A percentile compares a stretch with the other conserved stretches of the same genome.
phyloP scores from a whole-genome alignment of 2,113 vertebrate species.

The Tachysurus vachellii region DNA sequence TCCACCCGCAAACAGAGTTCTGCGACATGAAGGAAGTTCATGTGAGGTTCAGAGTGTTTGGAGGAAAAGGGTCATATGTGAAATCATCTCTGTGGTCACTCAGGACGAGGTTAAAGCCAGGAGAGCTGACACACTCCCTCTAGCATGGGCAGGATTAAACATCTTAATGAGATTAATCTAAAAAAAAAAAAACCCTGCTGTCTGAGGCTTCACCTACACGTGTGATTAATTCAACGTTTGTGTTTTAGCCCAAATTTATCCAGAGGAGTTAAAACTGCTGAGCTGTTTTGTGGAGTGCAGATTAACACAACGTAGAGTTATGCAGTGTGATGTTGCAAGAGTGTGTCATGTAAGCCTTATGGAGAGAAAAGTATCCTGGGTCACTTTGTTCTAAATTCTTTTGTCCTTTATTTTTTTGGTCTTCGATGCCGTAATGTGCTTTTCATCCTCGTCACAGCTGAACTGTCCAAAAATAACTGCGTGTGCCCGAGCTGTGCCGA shows the following conservation, averaged over 20 bases:
- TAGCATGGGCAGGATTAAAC: background rate
- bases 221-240: too few relatives aligned
- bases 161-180: background rate
- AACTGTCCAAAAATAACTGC: constrained; percentile 37
- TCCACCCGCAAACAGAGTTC: background rate
- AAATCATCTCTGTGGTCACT: background rate
- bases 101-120: background rate
- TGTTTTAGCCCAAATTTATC: too few relatives aligned
- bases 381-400: background rate
- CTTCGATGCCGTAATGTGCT: background rate
- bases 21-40: background rate
- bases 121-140: background rate
- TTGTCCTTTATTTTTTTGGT: background rate
- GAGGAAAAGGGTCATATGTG: background rate
- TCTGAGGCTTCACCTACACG: background rate
- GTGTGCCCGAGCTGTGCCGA: background rate
- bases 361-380: background rate
- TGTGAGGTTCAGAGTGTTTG: background rate
- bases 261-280: too few relatives aligned
- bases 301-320: too few relatives aligned
- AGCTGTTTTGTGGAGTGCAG: too few relatives aligned
- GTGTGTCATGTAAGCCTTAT: background rate
- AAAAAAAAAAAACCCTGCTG: background rate
- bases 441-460: background rate
- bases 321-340: too few relatives aligned